phyloP scores from a whole-genome alignment of 2,888 invertebrate genomes.

The Oegoconia quadripuncta region DNA sequence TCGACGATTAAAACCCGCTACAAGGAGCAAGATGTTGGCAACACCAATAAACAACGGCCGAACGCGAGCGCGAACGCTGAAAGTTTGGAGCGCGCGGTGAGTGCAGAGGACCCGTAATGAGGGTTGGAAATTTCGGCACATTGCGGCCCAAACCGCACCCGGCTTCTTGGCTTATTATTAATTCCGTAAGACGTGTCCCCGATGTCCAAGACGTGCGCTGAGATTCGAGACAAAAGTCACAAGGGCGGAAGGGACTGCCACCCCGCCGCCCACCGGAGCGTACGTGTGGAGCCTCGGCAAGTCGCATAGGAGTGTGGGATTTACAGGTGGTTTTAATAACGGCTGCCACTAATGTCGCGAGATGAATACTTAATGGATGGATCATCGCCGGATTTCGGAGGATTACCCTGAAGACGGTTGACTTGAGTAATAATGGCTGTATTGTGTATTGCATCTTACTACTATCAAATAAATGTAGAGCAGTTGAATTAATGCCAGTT shows the following conservation, averaged over 20 bases:
- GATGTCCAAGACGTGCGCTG: slow-evolving; percentile 79
- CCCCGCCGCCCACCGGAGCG: slow-evolving; percentile 45
- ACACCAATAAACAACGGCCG: slow-evolving; percentile 71
- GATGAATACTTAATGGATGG: slow-evolving; percentile 77
- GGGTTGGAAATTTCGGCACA: slow-evolving; percentile 77
- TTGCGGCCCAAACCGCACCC: slow-evolving; percentile 74
- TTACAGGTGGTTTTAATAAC: slow-evolving; percentile 80
- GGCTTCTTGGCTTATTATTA: slow-evolving; percentile 79
- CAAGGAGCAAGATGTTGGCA: slow-evolving; percentile 66
- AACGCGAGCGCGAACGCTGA: slow-evolving; percentile 65
- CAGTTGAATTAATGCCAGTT: slow-evolving; percentile 46
- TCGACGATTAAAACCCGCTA: slow-evolving; percentile 68
- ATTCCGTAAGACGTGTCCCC: slow-evolving; percentile 80
- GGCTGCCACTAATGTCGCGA: slow-evolving; percentile 71
- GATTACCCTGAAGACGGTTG: slow-evolving; percentile 45
- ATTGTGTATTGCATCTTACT: slow-evolving; percentile 13
- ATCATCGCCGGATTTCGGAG: slow-evolving; percentile 50
- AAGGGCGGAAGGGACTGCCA: slow-evolving; percentile 61
- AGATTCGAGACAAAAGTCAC: slow-evolving; percentile 79
- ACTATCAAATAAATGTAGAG: slow-evolving; percentile 23
- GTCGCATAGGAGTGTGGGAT: slow-evolving; percentile 56
- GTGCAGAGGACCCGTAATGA: slow-evolving; percentile 76
- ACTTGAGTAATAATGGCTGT: slow-evolving; percentile 46
- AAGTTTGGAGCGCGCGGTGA: slow-evolving; percentile 71
- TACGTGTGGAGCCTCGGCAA: slow-evolving; percentile 68